These are phyloP conservation scores for Megaptera novaeangliae DNA, from an alignment of 2,113 vertebrate genomes.

Conservation along the genomic window DNA sequence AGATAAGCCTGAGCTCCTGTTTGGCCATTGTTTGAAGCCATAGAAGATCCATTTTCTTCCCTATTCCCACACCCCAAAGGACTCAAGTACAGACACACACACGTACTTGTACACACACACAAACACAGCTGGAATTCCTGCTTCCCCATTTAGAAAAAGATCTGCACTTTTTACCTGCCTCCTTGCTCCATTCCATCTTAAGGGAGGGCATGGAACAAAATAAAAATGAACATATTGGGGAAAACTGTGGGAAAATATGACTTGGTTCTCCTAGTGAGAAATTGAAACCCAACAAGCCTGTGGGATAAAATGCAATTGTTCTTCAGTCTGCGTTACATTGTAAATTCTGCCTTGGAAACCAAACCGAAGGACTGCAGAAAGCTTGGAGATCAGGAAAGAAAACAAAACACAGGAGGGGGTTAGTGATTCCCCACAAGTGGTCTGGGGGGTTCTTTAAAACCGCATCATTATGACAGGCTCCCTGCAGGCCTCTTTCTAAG, in stretches of 20 bases:
- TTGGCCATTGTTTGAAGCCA: not conserved
- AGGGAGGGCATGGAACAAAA: not conserved
- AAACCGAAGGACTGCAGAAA: not conserved
- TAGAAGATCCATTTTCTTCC: not conserved
- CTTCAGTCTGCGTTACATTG: not conserved
- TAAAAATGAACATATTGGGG: not conserved
- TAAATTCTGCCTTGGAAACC: constrained; percentile 32
- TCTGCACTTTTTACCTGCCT: not conserved
- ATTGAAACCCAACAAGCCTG: not conserved
- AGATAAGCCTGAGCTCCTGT: not conserved
- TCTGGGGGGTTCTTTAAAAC: constrained; percentile 10
- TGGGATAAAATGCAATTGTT: constrained; percentile 1
- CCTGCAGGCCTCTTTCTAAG: constrained; percentile 48
- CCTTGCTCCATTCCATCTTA: not conserved
- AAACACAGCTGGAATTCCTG: not conserved
- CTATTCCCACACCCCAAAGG: not conserved
- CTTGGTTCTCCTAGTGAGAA: constrained; percentile 34
- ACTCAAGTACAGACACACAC: not conserved
- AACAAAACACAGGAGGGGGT: not conserved
- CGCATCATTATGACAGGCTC: not conserved
- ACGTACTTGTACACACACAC: not conserved
- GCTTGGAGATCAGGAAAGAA: not conserved
- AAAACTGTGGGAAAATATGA: not conserved
- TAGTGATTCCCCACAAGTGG: constrained; percentile 19
- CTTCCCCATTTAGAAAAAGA: not conserved